These are phyloP conservation scores for Phasianus colchicus DNA, from an alignment of 2,113 vertebrate species.

Conservation along the genomic window DNA sequence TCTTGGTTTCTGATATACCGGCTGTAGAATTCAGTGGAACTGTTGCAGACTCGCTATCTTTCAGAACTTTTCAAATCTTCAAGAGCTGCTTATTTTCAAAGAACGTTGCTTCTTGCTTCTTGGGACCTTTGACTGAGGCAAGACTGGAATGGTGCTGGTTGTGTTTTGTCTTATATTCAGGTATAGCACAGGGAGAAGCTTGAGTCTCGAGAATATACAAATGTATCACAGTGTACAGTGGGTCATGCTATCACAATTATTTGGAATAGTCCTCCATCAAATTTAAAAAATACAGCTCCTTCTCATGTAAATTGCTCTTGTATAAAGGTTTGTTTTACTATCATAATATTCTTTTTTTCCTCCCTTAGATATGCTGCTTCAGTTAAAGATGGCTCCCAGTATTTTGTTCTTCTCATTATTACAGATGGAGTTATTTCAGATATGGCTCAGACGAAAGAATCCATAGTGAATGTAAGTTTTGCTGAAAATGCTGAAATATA, in stretches of 20 bases:
- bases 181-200: neutral
- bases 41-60: neutral
- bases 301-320: neutral
- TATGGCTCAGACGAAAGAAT: slow-evolving; percentile 96
- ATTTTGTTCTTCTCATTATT: slow-evolving; percentile 95
- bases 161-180: neutral
- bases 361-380: slow-evolving; percentile 89
- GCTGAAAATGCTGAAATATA: neutral
- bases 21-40: neutral
- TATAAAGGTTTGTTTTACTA: neutral
- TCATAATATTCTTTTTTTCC: neutral
- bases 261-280: neutral
- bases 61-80: neutral
- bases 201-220: neutral
- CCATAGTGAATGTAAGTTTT: slow-evolving; percentile 91
- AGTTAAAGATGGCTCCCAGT: slow-evolving; percentile 95
- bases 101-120: neutral
- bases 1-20: neutral
- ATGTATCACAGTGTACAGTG: neutral
- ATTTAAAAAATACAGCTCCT: neutral
- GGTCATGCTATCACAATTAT: neutral
- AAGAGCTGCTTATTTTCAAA: neutral
- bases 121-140: neutral
- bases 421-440: slow-evolving; percentile 97
- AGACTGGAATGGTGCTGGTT: neutral